Conservation (phyloP, 2,888 invertebrate genomes). For the Allolobophora icterica region DNA sequence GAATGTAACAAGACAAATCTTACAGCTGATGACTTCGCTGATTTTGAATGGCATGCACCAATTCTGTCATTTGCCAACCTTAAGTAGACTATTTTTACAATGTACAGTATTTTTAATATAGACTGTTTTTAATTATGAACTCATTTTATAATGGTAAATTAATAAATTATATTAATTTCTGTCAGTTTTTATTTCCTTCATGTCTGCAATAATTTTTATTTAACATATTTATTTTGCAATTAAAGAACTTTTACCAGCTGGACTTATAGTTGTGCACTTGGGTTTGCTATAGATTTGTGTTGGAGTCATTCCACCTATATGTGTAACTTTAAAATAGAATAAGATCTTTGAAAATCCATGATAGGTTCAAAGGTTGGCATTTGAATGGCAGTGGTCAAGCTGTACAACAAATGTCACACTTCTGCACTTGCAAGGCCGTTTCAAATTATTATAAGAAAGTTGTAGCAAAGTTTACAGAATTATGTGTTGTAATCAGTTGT, state of each 20-base stretch:
- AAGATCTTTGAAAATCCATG: too few species aligned
- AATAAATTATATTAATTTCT: constrained; percentile 14
- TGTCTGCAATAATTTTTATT: constrained; percentile 14
- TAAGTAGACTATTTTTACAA: background rate
- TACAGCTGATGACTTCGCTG: background rate
- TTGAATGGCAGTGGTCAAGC: too few species aligned
- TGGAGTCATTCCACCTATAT: too few species aligned
- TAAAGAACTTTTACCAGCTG: background rate
- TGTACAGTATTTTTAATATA: constrained; percentile 17
- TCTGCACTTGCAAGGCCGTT: too few species aligned
- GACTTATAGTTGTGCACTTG: background rate
- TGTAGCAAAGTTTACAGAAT: too few species aligned
- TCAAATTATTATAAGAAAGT: too few species aligned
- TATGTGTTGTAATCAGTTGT: too few species aligned
- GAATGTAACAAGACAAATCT: background rate
- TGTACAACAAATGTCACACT: too few species aligned
- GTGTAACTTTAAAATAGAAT: too few species aligned
- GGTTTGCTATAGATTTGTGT: background rate
- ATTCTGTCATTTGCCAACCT: background rate
- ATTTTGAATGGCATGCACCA: background rate
- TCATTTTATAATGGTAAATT: background rate
- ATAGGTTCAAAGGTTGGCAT: too few species aligned
- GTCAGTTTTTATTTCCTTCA: background rate
- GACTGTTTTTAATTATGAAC: background rate
- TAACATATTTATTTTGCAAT: constrained; percentile 11